These are phyloP conservation scores for Syngnathus rostellatus DNA, from an alignment of 2,797 vertebrate genomes.

Conservation along the genomic window DNA sequence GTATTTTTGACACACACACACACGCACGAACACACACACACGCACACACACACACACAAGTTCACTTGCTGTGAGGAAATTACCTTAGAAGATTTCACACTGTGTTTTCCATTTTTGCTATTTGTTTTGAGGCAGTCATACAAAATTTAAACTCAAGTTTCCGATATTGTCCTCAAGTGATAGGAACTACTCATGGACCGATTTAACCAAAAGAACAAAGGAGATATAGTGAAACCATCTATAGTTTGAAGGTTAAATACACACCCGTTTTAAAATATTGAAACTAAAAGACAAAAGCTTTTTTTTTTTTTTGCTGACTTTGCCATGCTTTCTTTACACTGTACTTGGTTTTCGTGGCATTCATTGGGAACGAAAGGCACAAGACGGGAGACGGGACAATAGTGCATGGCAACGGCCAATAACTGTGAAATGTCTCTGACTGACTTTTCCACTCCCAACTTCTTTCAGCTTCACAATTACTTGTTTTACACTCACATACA, in stretches of 20 bases:
- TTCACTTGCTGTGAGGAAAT: slow-evolving; percentile 9
- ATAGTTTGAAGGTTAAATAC: background rate
- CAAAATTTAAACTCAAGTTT: background rate
- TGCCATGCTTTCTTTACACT: no score
- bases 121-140: background rate
- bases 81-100: background rate
- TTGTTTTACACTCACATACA: no score
- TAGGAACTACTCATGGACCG: background rate
- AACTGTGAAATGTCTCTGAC: no score
- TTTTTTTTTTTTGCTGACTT: background rate
- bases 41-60: slow-evolving; percentile 6
- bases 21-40: no score
- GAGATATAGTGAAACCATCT: background rate
- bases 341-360: no score
- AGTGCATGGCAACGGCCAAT: no score
- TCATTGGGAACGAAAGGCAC: background rate
- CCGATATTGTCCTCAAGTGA: background rate
- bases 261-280: no score
- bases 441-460: no score
- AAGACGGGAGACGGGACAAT: no score
- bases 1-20: slow-evolving; percentile 32
- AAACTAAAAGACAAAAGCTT: background rate
- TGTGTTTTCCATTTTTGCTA: background rate
- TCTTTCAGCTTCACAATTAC: no score
- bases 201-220: no score